Base-by-base conservation (phyloP, 1,140 invertebrate species). In the Drosophila kepulauana region DNA sequence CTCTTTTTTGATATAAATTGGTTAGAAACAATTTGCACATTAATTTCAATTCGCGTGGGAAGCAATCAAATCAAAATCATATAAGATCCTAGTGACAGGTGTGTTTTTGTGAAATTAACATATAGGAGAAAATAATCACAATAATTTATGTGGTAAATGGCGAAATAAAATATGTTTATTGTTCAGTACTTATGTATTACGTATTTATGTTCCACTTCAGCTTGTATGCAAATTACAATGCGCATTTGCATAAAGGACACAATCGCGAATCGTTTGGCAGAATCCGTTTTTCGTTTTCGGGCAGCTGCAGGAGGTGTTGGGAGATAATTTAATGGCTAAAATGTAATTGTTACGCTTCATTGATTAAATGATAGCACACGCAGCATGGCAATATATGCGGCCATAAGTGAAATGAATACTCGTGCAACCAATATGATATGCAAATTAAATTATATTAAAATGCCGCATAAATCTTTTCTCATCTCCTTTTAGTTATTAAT, bases 401-500 rank as follows among this genome's bases (percentile, higher is more conserved):
- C 15, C 48, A 54, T 65, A 30, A 30, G 51, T 65, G 30, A 38
- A 3, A 8, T 8, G 35, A 63, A 35, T 20, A 65, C 43, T 58
- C 25, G 20, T 33, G 28, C 45, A 64, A 16, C 16, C 20, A 28
- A 66, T 65, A 63, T 63, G 41, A 77, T 82, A 88, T 87, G 82
- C 77, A 87, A 88, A 87, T 86, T 56, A 49, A 65, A 82, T 80
- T 80, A 49, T 69, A 71, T 82, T 77, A 79, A 78, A 75, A 88
- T 49, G 54, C 57, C 76, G 49, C 81, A 66, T 72, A 88, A 80
- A 78, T 79, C 46, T 68, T 56, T 66, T 43, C 28, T 38, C 52
- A 43, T 15, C 11, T 20, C 25, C 5, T n/a, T 11, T 25, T 25
- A 25, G 20, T 25, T 38, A 10, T 41, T 33, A 33, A n/a, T 35